Evolutionary conservation across 2,113 vertebrate species (phyloP).

Genomic region (Connochaetes taurinus): DNA sequence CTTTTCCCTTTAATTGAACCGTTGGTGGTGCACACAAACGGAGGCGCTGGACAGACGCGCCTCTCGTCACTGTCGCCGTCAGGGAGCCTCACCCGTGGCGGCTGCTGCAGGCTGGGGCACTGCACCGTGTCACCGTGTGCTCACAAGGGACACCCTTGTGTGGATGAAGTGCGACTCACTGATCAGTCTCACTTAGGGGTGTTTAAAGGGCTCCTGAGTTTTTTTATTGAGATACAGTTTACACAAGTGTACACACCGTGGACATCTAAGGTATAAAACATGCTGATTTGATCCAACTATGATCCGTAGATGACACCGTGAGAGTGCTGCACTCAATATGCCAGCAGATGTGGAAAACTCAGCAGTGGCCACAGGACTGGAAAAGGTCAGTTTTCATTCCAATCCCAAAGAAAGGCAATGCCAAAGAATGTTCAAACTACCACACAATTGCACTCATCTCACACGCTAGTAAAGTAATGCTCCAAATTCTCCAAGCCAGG

Average conservation of each 20-base stretch:
- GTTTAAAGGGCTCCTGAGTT: background rate
- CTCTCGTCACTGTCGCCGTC: background rate
- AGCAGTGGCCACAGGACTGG: no score
- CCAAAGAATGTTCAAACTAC: no score
- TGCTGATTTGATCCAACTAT: background rate
- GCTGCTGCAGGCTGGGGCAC: background rate
- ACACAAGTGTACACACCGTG: background rate
- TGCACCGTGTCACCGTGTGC: accelerated
- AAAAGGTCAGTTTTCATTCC: no score
- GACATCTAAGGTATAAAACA: background rate
- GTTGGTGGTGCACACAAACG: background rate
- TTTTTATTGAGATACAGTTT: background rate
- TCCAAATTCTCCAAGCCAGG: no score
- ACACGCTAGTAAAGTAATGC: no score
- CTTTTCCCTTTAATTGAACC: background rate
- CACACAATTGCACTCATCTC: no score
- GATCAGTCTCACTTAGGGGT: background rate
- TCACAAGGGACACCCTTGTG: background rate
- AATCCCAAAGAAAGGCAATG: no score
- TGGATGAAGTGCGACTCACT: background rate
- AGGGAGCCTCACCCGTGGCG: background rate
- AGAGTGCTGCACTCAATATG: background rate
- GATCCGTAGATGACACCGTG: background rate
- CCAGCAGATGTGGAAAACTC: background rate
- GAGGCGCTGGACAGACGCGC: background rate